Conservation (phyloP, 2,113 vertebrate species). For the Nerophis lumbriciformis region DNA sequence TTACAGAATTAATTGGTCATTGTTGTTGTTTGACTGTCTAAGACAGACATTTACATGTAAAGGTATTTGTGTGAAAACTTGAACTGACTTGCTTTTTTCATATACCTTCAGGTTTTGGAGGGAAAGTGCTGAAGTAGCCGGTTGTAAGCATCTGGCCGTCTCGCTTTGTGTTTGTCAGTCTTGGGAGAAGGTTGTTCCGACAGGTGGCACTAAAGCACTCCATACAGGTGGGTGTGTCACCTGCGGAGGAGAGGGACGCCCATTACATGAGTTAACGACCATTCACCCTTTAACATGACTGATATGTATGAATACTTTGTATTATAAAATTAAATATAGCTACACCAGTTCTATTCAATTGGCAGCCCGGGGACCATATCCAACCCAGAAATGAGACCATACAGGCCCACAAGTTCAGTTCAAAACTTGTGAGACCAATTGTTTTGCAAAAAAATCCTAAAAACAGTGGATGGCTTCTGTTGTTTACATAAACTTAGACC, state of each 20-base stretch:
- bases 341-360: too few relatives aligned
- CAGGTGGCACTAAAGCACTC: slow-evolving; percentile 66
- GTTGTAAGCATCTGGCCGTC: slow-evolving; percentile 70
- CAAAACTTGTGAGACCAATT: too few relatives aligned
- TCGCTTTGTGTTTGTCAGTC: slow-evolving; percentile 27
- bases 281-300: neutral
- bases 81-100: neutral
- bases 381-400: too few relatives aligned
- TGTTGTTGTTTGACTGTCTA: neutral
- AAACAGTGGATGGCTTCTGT: too few relatives aligned
- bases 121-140: slow-evolving; percentile 75
- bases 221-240: slow-evolving; percentile 64
- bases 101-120: slow-evolving; percentile 70
- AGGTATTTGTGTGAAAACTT: neutral
- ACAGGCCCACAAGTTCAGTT: too few relatives aligned
- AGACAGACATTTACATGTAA: neutral
- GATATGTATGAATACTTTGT: too few relatives aligned
- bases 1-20: neutral
- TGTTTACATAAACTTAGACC: too few relatives aligned
- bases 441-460: too few relatives aligned
- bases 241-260: slow-evolving; percentile 27
- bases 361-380: too few relatives aligned
- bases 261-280: neutral
- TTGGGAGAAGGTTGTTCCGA: slow-evolving; percentile 61
- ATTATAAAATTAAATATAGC: too few relatives aligned